A percentile compares a stretch with the other conserved stretches of the same genome.
Conservation (phyloP, 2,797 vertebrate species). For the Rallus crepitans region DNA sequence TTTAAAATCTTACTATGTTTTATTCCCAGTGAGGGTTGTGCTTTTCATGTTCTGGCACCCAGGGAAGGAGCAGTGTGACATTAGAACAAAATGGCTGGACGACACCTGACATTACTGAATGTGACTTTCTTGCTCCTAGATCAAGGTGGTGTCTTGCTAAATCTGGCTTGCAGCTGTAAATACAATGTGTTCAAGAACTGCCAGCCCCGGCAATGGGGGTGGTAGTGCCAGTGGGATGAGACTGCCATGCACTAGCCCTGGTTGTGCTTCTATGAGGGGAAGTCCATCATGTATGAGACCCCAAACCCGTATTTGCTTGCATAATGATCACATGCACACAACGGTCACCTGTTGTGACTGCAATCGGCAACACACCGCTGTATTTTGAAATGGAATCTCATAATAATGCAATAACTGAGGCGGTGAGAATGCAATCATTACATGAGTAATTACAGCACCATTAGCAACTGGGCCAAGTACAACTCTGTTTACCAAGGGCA, state of each 20-base stretch:
- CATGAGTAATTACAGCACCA: slow-evolving; percentile 12
- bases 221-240: background rate
- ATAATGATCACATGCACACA: background rate
- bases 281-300: background rate
- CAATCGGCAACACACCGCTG: background rate
- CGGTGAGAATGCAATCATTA: background rate
- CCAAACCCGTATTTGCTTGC: background rate
- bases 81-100: background rate
- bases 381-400: background rate
- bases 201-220: background rate
- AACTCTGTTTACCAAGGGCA: background rate
- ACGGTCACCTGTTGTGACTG: background rate
- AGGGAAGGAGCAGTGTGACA: background rate
- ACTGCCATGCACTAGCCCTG: background rate
- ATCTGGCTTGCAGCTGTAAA: background rate
- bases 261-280: background rate
- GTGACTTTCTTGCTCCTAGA: background rate
- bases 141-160: background rate
- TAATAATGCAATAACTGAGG: background rate
- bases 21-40: background rate
- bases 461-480: slow-evolving; percentile 18
- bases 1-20: background rate
- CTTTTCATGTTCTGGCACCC: background rate
- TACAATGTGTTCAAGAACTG: background rate
- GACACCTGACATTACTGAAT: background rate